Evolutionary conservation across 1,140 invertebrate genomes (phyloP).

Genomic region (Cyphomyrmex costatus): DNA sequence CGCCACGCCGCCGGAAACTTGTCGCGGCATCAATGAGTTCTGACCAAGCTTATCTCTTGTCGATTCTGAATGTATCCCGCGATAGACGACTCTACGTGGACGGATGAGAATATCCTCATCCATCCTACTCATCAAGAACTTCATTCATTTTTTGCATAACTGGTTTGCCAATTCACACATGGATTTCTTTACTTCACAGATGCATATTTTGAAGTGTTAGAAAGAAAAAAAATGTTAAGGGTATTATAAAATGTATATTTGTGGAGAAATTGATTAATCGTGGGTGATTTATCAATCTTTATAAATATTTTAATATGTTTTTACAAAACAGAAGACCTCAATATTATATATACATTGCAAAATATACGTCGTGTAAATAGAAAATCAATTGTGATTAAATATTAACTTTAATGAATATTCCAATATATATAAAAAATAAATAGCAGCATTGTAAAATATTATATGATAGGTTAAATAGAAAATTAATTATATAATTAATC

Average conservation of each 20-base stretch:
- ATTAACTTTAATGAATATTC: not conserved
- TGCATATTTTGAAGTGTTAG: not conserved
- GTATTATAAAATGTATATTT: not conserved
- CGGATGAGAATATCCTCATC: slow-evolving; percentile 1
- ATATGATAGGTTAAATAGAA: no score
- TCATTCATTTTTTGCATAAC: not conserved
- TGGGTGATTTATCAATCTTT: not conserved
- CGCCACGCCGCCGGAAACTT: slow-evolving; percentile 58
- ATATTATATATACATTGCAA: not conserved
- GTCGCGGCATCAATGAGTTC: slow-evolving; percentile 48
- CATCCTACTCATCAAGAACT: slow-evolving; percentile 16
- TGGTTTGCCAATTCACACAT: not conserved
- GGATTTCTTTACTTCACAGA: not conserved
- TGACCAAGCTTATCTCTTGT: slow-evolving; percentile 43
- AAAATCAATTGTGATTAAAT: not conserved
- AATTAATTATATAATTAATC: slow-evolving; percentile 9
- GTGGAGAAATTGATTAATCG: not conserved
- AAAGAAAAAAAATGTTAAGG: not conserved
- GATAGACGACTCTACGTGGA: not conserved
- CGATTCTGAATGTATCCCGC: slow-evolving; percentile 33
- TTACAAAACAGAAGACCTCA: not conserved
- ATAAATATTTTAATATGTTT: not conserved
- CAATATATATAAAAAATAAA: slow-evolving; percentile 3
- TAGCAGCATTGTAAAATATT: not conserved
- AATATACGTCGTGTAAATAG: not conserved